Evolutionary conservation across 92 coral and sea anemone genomes (phyloP).

Genomic region (Epizoanthus stellaris): DNA sequence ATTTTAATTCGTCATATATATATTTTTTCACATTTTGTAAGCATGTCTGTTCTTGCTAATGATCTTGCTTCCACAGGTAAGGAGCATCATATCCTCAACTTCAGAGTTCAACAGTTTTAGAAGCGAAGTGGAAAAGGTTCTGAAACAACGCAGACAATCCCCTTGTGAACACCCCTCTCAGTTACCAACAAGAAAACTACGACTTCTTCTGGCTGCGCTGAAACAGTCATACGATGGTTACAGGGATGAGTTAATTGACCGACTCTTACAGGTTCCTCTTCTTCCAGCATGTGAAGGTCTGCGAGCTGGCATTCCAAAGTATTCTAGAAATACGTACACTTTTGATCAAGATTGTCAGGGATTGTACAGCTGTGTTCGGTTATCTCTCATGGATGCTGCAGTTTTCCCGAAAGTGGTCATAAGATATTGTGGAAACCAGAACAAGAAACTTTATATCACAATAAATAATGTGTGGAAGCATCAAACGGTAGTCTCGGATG

Average conservation of each 20-base stretch:
- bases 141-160: neutral
- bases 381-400: neutral
- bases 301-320: neutral
- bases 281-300: neutral
- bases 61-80: neutral
- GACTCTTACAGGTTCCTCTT: neutral
- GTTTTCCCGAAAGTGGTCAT: neutral
- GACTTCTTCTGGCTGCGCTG: neutral
- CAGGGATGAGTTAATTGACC: slow-evolving; percentile 1
- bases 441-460: neutral
- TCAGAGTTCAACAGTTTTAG: neutral
- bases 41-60: too few relatives aligned
- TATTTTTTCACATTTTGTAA: too few relatives aligned
- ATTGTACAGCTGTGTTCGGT: slow-evolving; percentile 1
- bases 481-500: neutral
- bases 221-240: neutral
- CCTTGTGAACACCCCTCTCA: slow-evolving; percentile 1
- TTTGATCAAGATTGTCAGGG: neutral
- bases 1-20: too few relatives aligned
- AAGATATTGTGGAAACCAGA: neutral
- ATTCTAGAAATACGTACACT: neutral
- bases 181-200: neutral
- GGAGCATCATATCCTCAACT: neutral
- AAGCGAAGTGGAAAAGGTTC: neutral
- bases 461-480: neutral